Conservation (phyloP, 1,140 invertebrate species). For the Drosophila lacertosa region DNA sequence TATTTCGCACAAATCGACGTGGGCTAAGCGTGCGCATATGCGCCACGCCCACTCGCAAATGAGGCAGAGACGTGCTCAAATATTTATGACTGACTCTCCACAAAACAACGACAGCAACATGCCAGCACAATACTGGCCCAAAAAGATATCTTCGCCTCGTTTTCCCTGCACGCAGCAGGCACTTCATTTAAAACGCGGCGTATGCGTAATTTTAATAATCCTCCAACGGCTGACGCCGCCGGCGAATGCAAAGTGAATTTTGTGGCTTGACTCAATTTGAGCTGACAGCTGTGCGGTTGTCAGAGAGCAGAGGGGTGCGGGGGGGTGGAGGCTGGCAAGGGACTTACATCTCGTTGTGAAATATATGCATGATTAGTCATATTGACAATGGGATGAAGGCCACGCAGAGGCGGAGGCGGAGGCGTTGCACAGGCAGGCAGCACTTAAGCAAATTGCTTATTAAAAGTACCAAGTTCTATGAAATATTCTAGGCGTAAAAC, state of each 20-base stretch:
- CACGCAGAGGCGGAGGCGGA: not conserved
- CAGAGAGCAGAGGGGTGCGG: not conserved
- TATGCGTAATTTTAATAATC: conserved; percentile 82
- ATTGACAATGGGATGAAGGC: conserved; percentile 61
- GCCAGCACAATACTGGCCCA: conserved; percentile 7
- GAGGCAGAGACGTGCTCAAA: conserved; percentile 47
- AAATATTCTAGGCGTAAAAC: conserved; percentile 44
- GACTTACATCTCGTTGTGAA: conserved; percentile 53
- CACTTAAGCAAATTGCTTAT: conserved; percentile 81
- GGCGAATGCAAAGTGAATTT: conserved; percentile 76
- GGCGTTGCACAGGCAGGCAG: conserved; percentile 38
- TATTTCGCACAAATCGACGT: conserved; percentile 30
- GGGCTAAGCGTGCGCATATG: conserved; percentile 10
- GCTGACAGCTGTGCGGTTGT: conserved; percentile 64
- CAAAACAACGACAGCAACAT: conserved; percentile 13
- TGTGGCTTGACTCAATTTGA: conserved; percentile 78
- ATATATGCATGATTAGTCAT: conserved; percentile 80
- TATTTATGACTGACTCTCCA: conserved; percentile 63
- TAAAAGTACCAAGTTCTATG: conserved; percentile 61
- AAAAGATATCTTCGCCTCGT: not conserved
- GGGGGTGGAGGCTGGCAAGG: not conserved
- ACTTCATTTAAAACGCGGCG: conserved; percentile 78
- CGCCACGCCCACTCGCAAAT: conserved; percentile 43
- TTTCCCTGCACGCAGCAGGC: conserved; percentile 4
- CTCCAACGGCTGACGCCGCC: conserved; percentile 56